Base-by-base conservation (phyloP, 92 coral and sea anemone species). In the Paragorgia papillata region DNA sequence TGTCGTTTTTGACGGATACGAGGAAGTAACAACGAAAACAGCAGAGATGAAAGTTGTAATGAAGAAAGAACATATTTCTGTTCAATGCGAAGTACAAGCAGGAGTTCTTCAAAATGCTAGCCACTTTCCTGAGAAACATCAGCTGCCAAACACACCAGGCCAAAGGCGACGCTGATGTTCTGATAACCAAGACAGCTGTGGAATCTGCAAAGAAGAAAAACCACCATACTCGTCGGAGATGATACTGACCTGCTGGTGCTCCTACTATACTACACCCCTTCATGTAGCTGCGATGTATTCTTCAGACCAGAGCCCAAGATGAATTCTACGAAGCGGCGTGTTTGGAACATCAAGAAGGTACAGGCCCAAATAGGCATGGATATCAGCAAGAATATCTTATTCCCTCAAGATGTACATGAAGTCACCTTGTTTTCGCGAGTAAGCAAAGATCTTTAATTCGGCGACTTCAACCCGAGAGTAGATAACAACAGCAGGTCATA, bases 231-330 rank as follows among this genome's bases (percentile, higher is more conserved):
- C 1, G 83, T 87, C 17, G 83, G 83, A 13, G 85, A 83, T 39
- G 84, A 80, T 55, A 88, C 89, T 9, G 86, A 80, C 59, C 80
- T 88, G 2, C 62, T 82, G 3, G 76, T 81, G 1, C 78, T 88
- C 7, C 57, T 85, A 20, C 73, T 82, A 55, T 20, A 85, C 57
- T 31, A 80, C 12, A 24, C 41, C 27, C 13, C 35, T 24, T 56
- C 34, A 19, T 39, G 27, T 33, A 0, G 17, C 20, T 3, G 10
- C 19, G 79, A 88, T 27, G 7, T 85, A 2, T 76, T 37, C 65
- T 78, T 82, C 68, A 53, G 43, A 40, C 85, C 87, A 7, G 81
- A 81, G 44, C 85, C 83, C 15, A 85, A 66, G 79, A 35, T 54
- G 31, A 81, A 64, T 26, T 76, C 92, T 29, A 74, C 15, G 21